Conservation (phyloP, 2,113 vertebrate species). For the Zapus hudsonius region DNA sequence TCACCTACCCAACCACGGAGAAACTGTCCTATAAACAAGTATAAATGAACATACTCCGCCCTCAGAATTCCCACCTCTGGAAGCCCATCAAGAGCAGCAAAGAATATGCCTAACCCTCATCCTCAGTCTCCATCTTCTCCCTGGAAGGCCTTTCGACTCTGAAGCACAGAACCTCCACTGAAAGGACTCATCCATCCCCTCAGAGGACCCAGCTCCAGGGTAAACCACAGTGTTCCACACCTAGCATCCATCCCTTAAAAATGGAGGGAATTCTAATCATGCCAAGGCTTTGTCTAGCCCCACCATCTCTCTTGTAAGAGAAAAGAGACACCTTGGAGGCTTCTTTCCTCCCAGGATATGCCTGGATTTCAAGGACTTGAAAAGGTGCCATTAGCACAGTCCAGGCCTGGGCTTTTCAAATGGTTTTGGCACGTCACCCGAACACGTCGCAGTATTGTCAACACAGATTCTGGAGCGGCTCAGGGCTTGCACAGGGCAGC, state of each 20-base stretch:
- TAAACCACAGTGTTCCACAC: neutral
- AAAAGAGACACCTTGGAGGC: neutral
- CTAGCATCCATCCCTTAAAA: neutral
- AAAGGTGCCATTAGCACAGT: constrained; percentile 62
- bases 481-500: neutral
- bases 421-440: constrained; percentile 68
- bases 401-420: constrained; percentile 59
- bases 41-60: neutral
- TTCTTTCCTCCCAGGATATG: neutral
- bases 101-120: neutral
- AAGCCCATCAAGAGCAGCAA: neutral
- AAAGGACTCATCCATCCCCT: neutral
- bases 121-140: neutral
- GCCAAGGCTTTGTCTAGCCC: neutral
- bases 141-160: neutral
- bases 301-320: neutral
- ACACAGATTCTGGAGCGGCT: constrained; percentile 63
- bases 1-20: neutral
- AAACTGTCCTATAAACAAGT: neutral
- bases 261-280: neutral
- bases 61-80: neutral
- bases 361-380: constrained; percentile 62
- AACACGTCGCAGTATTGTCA: constrained; percentile 67
- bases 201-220: neutral
- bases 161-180: neutral